Base-by-base conservation (phyloP, 1,140 invertebrate genomes). In the Marisa cornuarietis region DNA sequence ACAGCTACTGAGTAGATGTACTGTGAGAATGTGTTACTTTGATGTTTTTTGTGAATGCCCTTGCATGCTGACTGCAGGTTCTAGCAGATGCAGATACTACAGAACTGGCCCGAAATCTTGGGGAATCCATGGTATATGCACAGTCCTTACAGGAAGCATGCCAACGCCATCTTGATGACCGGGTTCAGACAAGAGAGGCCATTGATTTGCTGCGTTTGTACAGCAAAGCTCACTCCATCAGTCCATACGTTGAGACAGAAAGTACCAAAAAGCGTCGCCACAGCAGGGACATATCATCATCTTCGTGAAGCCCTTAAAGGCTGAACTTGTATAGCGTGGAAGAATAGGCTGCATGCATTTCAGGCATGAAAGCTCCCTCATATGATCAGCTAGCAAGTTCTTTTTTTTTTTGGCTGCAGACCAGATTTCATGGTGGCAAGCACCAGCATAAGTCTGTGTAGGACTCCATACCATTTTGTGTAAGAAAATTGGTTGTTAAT, bases 161-260 rank as follows among this genome's bases (percentile, higher is more conserved):
- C 93, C 96, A 96, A 83, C 82, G 86, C 24, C 83, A 86, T 62
- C 82, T 88, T 11, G 86, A 88, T 80, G 85, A 89, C 31, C 68
- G 84, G 22, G 71, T 79, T 22, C 80, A 86, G 81, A 81, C 84
- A 54, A 76, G 85, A 58, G 82, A 87, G 79, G 83, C 82, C 24
- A 71, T 83, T 65, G 82, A 88, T 62, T 74, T 87, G 51, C 76
- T 88, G 26, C 83, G 81, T 24, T 71, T 87, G 42, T 85, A 82
- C 78, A 83, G 83, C 75, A 78, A 81, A 58, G 80, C 85, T 22
- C 78, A 82, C 9, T 75, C 82, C 58, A 66, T 78, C 66, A 85
- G 84, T 54, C 83, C 85, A 8, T 86, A 84, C 69, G 83, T 86
- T 18, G 84, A 84, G 24, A 72, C 80, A 18, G 81, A 79, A 42